Evolutionary conservation across 2,797 vertebrate species (phyloP), one percentile per base, ranked within the genome.

Genomic region (Fistularia tabacaria): DNA sequence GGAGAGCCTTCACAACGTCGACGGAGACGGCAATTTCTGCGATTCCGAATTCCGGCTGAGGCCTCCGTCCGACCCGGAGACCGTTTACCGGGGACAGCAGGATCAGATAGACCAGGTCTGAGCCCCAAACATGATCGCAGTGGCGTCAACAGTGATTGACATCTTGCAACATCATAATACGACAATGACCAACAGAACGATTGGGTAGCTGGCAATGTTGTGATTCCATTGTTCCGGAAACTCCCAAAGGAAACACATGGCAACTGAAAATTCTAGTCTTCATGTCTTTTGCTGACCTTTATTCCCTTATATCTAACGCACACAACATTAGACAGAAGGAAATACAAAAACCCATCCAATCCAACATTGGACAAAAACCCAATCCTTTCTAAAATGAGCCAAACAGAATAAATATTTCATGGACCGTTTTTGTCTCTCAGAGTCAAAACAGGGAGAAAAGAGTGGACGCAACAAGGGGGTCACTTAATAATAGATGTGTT

Each of bases 101-200:
- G 97, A 98, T 88, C 97, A 99, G 91, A 99, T 99, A 76, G 96
- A 99, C 86, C 97, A 98, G 93, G 97, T 97, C 84, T 75, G 80
- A 71, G 60, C 64, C 44, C 40, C 57, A 39, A 57, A 60, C 43
- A 63, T 44, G 69, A 71, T 54, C 64, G 2, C 14, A 12, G 8
- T 39, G 11, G 8, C 12, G 9, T 25, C 9, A 55, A 61, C 46
- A 39, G 8, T 11, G 38, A 62, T 40, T 12, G 45, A 14, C 13
- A 37, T 44, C 46, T 54, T n/a, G n/a, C n/a, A n/a, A 25, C 25
- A 2, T 25, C 25, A 25, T 25, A 25, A 25, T 25, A 25, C 25
- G 25, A 25, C 25, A 5, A 25, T 25, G 25, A 25, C 25, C 25
- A 25, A 25, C 25, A 25, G 25, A 25, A 25, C 25, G 25, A 25